These are phyloP conservation scores for Spongilla lacustris DNA, from an alignment of 37 sponge, comb jelly and placozoan genomes.

Conservation along the genomic window DNA sequence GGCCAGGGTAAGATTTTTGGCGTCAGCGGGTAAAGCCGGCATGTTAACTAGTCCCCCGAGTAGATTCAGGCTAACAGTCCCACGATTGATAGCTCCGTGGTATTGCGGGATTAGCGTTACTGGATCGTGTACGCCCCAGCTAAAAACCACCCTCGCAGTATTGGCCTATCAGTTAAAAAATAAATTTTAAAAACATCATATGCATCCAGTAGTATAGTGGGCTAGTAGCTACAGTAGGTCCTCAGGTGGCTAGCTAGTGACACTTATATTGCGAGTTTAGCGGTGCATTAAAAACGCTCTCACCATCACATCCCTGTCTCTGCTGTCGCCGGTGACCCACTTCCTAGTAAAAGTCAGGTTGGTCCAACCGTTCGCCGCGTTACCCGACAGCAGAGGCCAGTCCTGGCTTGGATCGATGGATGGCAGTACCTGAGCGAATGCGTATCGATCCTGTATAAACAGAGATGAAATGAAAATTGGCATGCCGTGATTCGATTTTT, in stretches of 20 bases:
- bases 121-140: slow-evolving; percentile 28
- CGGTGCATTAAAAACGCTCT: neutral
- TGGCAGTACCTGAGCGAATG: slow-evolving; percentile 9
- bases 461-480: too few species aligned
- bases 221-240: too few species aligned
- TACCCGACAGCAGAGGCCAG: slow-evolving; percentile 27
- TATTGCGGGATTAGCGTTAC: neutral
- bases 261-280: too few species aligned
- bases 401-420: slow-evolving; percentile 32
- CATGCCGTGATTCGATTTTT: too few species aligned
- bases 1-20: neutral
- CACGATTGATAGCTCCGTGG: neutral
- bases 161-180: neutral
- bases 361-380: slow-evolving; percentile 41
- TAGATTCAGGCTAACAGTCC: slow-evolving; percentile 15
- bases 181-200: neutral
- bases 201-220: too few species aligned
- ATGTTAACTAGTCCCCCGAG: slow-evolving; percentile 26
- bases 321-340: slow-evolving; percentile 40
- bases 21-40: slow-evolving; percentile 21
- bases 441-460: slow-evolving; percentile 35
- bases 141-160: slow-evolving; percentile 33
- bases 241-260: too few species aligned
- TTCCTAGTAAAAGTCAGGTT: slow-evolving; percentile 34
- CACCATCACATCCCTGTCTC: slow-evolving; percentile 2